Percentiles rank a stretch among this genome's conserved stretches.
These are phyloP conservation scores for Muntiacus reevesi DNA, from an alignment of 2,113 vertebrate genomes.

Conservation along the genomic window DNA sequence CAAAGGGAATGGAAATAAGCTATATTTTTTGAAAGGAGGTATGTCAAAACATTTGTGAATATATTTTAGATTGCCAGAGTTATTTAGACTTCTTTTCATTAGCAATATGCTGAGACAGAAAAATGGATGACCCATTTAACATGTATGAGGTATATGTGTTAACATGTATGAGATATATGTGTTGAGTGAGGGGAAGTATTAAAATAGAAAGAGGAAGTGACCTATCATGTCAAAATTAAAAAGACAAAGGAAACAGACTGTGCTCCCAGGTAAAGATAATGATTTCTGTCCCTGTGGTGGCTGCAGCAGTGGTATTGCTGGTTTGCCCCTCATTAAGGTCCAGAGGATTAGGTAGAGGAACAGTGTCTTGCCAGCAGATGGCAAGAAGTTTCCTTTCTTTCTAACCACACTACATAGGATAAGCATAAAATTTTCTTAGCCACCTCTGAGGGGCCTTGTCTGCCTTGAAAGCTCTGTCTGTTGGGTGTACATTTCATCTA, in stretches of 20 bases:
- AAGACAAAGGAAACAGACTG: background rate
- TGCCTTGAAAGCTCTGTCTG: background rate
- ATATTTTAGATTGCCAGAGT: background rate
- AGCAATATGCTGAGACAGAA: background rate
- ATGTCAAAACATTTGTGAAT: background rate
- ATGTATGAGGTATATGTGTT: background rate
- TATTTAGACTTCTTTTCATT: background rate
- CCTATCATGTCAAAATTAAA: background rate
- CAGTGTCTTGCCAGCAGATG: constrained; percentile 10
- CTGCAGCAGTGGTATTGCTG: background rate
- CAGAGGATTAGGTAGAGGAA: constrained; percentile 15
- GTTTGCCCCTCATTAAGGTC: background rate
- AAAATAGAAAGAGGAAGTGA: background rate
- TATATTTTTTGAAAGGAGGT: background rate
- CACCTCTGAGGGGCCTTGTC: background rate
- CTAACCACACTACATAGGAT: background rate
- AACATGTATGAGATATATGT: background rate
- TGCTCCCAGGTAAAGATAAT: background rate
- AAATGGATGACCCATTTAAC: background rate
- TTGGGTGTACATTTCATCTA: background rate
- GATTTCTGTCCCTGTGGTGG: background rate
- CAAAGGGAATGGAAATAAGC: background rate
- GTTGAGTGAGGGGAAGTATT: background rate
- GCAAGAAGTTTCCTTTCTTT: constrained; percentile 29
- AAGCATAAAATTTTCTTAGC: background rate